Base-by-base conservation (phyloP, 2,797 vertebrate species). In the Adrianichthys oophorus region DNA sequence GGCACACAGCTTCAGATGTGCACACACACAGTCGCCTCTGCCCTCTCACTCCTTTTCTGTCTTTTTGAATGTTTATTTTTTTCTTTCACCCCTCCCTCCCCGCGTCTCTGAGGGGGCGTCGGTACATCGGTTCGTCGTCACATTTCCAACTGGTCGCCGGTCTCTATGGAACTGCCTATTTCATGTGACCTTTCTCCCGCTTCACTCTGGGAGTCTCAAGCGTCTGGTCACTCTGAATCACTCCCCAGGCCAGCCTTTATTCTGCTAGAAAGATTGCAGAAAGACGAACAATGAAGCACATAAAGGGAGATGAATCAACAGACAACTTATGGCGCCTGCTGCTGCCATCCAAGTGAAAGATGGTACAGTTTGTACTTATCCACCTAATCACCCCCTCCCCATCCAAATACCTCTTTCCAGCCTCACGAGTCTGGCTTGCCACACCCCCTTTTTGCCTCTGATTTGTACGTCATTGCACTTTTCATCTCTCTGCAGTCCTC, bases 161-260 rank as follows among this genome's bases (percentile, higher is more conserved):
- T 89, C 89, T 91, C 89, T 64, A 46, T 50, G 78, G 87, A 89
- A 79, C 79, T 72, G 78, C 75, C 67, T 65, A 80, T 89, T 90
- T 87, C 82, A 72, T 80, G 74, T 89, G 86, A 92, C 91, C 91
- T 90, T 91, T 90, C 70, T 70, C 62, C 72, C 81, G 55, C 69
- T 77, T 62, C 51, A 56, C 79, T 80, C 64, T 3, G 44, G 63
- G 71, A 83, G 85, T 82, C 90, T 86, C 82, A 44, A 74, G 81
- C 69, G 76, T 83, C 84, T 85, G 87, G 89, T 87, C 82, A 80
- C 78, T 83, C 85, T 87, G 89, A 89, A 89, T 87, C 84, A 70
- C 70, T 77, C 65, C 55, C 70, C 65, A 55, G 66, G 32, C 70
- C 84, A 68, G 71, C 82, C 79, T 91, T 92, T 92, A 87, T 91